Base-by-base conservation (phyloP, 2,113 vertebrate genomes). In the Nothoprocta perdicaria region DNA sequence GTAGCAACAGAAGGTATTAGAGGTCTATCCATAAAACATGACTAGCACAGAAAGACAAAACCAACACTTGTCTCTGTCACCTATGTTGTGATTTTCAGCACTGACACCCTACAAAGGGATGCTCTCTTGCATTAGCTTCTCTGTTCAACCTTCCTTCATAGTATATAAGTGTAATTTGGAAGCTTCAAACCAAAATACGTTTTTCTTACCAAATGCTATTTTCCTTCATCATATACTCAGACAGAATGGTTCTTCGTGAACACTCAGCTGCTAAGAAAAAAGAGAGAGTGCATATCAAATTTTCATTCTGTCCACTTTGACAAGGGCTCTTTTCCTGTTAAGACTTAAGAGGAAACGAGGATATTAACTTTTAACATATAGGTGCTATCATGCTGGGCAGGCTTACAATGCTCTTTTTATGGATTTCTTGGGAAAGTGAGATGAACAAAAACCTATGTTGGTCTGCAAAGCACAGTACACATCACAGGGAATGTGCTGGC, bases 201-300 rank as follows among this genome's bases (percentile, higher is more conserved):
- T 96, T 96, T 95, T 93, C 81, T 95, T 95, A 95, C 93, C 94
- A 94, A 93, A 94, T 76, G 80, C 89, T 93, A 85, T 66, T 94
- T 93, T 82, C 85, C 83, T 78, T 93, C 92, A 91, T 93, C 91
- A 53, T 69, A 81, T 46, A 72, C 66, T 81, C 78, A 92, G 81
- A 96, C 84, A 43, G 86, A 95, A 87, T 88, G 74, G 40, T 66
- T 92, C 78, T 71, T 93, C 92, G 73, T 90, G 45, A 96, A 84
- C 33, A 83, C 65, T 94, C 94, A 94, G 86, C 81, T 76, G 92
- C 92, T 93, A 46, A 92, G 92, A 73, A 86, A 80, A 94, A 88
- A 93, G 58, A 93, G 84, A 94, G 83, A 92, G 80, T 2, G 7
- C 4, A 1, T 23, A 84, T 89, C 77, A 95, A 84, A 88, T 85